A percentile compares a stretch with the other conserved stretches of the same genome.
Conservation (phyloP, 2,113 vertebrate genomes). For the Myrmophylax atrothorax region DNA sequence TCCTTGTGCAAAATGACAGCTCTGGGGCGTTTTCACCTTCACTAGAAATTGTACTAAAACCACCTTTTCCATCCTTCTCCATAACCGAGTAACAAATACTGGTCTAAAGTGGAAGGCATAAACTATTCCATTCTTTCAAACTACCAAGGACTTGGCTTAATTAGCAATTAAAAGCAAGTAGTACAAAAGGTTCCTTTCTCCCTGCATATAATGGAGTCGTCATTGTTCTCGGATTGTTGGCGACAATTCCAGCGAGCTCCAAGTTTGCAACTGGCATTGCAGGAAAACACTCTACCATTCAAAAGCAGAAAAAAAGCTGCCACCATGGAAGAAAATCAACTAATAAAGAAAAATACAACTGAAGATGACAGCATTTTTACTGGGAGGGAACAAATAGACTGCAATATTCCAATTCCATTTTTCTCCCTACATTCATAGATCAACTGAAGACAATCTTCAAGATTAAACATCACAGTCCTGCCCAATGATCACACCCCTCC, state of each 20-base stretch:
- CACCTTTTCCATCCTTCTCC: not conserved
- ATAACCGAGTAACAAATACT: not conserved
- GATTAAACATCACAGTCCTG: not conserved
- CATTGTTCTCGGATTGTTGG: constrained; percentile 38
- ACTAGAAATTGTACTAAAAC: not conserved
- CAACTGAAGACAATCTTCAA: not conserved
- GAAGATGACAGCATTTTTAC: not conserved
- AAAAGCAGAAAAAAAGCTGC: not conserved
- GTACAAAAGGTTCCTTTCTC: constrained; percentile 51
- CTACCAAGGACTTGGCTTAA: constrained; percentile 6
- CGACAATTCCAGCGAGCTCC: not conserved
- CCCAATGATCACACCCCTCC: not conserved
- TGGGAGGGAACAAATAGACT: not conserved
- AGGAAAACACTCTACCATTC: constrained; percentile 28
- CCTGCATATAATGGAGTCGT: constrained; percentile 5
- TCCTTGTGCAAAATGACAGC: not conserved
- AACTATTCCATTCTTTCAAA: constrained; percentile 9
- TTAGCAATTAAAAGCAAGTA: constrained; percentile 53
- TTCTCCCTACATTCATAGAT: not conserved
- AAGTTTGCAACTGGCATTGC: constrained; percentile 35
- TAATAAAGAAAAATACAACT: not conserved
- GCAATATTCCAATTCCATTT: not conserved
- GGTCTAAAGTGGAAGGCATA: not conserved
- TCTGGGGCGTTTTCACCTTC: not conserved
- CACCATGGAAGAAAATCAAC: not conserved